Conservation (phyloP, 2,797 vertebrate species). For the Dromococcyx pavoninus region DNA sequence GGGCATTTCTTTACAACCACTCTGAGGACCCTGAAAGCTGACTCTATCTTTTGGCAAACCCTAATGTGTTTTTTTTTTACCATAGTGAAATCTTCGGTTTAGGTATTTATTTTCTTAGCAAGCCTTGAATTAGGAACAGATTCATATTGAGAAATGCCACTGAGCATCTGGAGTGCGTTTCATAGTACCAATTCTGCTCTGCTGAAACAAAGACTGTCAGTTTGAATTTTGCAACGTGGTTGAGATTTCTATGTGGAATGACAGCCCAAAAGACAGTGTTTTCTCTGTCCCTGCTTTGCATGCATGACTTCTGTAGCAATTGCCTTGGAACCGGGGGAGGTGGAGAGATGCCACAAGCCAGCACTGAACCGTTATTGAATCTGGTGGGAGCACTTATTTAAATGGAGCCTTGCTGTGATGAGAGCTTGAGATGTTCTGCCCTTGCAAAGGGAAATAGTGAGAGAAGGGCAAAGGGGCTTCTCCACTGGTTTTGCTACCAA, state of each 20-base stretch:
- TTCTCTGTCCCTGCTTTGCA: neutral
- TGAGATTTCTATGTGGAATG: conserved; percentile 59
- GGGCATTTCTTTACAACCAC: neutral
- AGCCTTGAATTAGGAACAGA: conserved; percentile 12
- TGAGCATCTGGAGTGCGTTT: conserved; percentile 72
- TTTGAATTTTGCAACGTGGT: conserved; percentile 37
- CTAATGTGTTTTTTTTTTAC: neutral
- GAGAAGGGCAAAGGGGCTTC: neutral
- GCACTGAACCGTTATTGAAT: neutral
- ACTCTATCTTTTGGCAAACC: conserved; percentile 6
- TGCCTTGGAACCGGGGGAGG: neutral
- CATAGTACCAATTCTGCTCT: conserved; percentile 53
- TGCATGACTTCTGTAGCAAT: neutral
- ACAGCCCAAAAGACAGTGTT: conserved; percentile 51
- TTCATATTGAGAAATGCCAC: conserved; percentile 66
- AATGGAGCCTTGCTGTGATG: neutral
- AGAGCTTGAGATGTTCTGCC: neutral
- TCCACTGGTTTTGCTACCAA: neutral
- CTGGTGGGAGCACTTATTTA: neutral
- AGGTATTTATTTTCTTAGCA: conserved; percentile 36
- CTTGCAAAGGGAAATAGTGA: neutral
- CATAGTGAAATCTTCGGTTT: neutral
- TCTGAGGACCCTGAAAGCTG: neutral
- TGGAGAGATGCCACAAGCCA: neutral
- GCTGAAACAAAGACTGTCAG: conserved; percentile 66